These are phyloP conservation scores for Odontamblyopus rebecca DNA, from an alignment of 2,797 vertebrate genomes.

Conservation along the genomic window DNA sequence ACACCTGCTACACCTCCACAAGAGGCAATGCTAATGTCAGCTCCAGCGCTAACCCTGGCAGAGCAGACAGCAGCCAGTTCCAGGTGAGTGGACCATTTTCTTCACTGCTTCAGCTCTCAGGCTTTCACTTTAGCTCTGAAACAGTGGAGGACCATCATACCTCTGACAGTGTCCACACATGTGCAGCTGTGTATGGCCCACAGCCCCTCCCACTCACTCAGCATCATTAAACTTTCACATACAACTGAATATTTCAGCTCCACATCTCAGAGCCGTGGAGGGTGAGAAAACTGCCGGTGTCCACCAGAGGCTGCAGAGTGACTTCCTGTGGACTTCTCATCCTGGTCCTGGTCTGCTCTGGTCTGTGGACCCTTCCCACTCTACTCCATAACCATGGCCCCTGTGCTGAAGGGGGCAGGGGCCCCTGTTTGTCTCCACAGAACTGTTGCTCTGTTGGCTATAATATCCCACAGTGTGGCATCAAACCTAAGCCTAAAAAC, in stretches of 20 bases:
- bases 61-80: not conserved
- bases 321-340: not conserved
- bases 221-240: slow-evolving; percentile 4
- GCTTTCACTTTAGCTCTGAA: not conserved
- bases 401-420: too few relatives aligned
- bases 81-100: not conserved
- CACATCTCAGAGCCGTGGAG: not conserved
- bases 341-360: not conserved
- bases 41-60: not conserved
- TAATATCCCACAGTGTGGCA: too few relatives aligned
- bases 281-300: not conserved
- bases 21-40: not conserved
- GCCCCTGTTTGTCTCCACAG: too few relatives aligned
- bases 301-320: not conserved
- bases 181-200: not conserved
- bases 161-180: not conserved
- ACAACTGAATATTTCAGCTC: slow-evolving; percentile 1
- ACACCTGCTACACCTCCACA: not conserved
- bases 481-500: too few relatives aligned
- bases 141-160: too few relatives aligned
- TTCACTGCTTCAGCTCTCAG: not conserved
- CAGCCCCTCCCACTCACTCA: not conserved
- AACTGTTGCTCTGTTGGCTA: too few relatives aligned
- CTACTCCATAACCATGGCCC: too few relatives aligned
- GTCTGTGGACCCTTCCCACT: too few relatives aligned